Evolutionary conservation across 2,113 vertebrate genomes (phyloP).

Genomic region (Eurystomus gularis): DNA sequence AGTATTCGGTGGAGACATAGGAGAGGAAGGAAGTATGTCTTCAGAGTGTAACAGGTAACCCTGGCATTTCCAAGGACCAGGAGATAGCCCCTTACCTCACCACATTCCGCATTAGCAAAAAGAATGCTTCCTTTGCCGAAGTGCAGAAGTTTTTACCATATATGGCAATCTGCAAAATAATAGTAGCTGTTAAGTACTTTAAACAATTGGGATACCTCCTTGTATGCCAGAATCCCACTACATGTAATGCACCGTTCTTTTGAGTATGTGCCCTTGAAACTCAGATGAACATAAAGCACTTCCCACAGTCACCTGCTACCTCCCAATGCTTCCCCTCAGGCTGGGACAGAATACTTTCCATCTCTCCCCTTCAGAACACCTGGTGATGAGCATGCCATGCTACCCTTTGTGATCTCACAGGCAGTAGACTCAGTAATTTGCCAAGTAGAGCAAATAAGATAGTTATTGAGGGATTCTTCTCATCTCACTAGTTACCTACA

Average conservation of each 20-base stretch:
- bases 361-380: background rate
- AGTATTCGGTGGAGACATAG: background rate
- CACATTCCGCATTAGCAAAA: constrained; percentile 92
- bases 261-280: background rate
- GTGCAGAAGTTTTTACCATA: constrained; percentile 95
- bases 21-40: background rate
- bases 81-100: constrained; percentile 80
- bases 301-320: background rate
- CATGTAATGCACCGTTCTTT: background rate
- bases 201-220: background rate
- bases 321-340: background rate
- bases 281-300: background rate
- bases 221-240: background rate
- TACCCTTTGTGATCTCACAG: background rate
- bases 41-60: background rate
- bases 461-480: background rate
- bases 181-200: background rate
- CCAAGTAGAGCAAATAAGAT: background rate
- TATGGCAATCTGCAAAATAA: constrained; percentile 87
- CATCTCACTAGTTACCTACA: background rate
- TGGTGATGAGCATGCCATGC: background rate
- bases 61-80: background rate
- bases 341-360: background rate
- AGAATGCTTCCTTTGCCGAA: constrained; percentile 92
- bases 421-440: background rate